These are phyloP conservation scores for Lathronympha strigana DNA, from an alignment of 2,888 invertebrate species.

Conservation along the genomic window DNA sequence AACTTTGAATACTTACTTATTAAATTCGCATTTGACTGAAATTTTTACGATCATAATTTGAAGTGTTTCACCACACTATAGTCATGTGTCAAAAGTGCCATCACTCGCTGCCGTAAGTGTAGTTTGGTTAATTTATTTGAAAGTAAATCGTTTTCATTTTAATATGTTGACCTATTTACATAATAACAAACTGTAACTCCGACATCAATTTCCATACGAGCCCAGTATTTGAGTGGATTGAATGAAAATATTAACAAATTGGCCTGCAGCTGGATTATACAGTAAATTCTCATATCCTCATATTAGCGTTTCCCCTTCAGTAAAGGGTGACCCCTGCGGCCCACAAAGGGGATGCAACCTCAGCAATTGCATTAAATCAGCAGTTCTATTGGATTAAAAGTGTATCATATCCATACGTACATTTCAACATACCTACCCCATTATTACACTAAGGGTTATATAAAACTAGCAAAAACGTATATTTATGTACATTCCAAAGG, in stretches of 20 bases:
- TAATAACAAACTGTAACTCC: constrained; percentile 13
- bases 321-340: constrained; percentile 72
- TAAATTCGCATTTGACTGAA: too few relatives aligned
- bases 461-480: constrained; percentile 23
- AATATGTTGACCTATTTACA: constrained; percentile 16
- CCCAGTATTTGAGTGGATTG: constrained; percentile 78
- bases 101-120: too few relatives aligned
- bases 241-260: constrained; percentile 84
- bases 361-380: constrained; percentile 82
- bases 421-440: constrained; percentile 46
- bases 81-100: too few relatives aligned
- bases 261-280: constrained; percentile 82
- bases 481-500: constrained; percentile 11
- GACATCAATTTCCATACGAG: constrained; percentile 15
- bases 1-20: too few relatives aligned
- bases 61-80: too few relatives aligned
- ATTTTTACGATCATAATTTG: too few relatives aligned
- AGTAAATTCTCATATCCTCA: constrained; percentile 84
- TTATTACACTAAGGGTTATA: constrained; percentile 34
- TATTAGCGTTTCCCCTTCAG: constrained; percentile 80
- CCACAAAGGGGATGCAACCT: constrained; percentile 76
- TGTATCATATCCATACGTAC: constrained; percentile 58
- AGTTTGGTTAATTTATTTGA: too few relatives aligned
- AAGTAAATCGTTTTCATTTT: constrained; percentile 5
- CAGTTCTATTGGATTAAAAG: constrained; percentile 77